Percentiles rank a stretch among this genome's conserved stretches.
Conservation (phyloP, 2,797 vertebrate genomes). For the Hydrolagus colliei region DNA sequence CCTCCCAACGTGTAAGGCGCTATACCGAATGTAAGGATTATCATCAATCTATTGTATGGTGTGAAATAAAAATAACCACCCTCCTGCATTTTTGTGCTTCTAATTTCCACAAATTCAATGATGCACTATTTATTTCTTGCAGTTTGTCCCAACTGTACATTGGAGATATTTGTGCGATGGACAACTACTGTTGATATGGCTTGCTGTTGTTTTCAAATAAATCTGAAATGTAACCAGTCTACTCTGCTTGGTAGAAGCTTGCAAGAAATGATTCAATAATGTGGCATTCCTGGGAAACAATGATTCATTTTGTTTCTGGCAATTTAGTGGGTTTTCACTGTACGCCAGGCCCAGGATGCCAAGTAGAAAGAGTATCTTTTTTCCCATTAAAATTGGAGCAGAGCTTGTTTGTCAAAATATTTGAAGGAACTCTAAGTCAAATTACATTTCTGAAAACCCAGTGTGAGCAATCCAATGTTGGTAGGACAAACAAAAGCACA, state of each 20-base stretch:
- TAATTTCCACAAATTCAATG: constrained; percentile 8
- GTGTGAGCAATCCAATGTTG: too few species aligned
- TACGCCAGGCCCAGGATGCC: not conserved
- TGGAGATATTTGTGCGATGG: not conserved
- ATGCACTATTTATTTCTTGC: not conserved
- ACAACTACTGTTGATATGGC: not conserved
- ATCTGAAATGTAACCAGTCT: not conserved
- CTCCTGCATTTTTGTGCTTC: too few species aligned
- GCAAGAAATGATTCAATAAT: constrained; percentile 18
- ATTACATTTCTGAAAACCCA: too few species aligned
- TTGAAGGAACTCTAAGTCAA: too few species aligned
- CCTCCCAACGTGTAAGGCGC: too few species aligned
- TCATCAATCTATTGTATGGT: too few species aligned
- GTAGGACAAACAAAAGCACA: too few species aligned
- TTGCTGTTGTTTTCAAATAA: constrained; percentile 15
- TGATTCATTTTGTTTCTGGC: constrained; percentile 19
- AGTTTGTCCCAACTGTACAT: not conserved
- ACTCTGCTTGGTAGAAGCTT: constrained; percentile 3
- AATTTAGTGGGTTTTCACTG: constrained; percentile 18
- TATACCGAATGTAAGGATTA: too few species aligned
- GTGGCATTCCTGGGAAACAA: constrained; percentile 10
- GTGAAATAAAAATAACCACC: too few species aligned
- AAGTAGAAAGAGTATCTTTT: constrained; percentile 3
- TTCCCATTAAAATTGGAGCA: too few species aligned
- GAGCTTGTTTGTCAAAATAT: too few species aligned